phyloP scores from a whole-genome alignment of 2,888 invertebrate genomes.

The Acronicta leporina region DNA sequence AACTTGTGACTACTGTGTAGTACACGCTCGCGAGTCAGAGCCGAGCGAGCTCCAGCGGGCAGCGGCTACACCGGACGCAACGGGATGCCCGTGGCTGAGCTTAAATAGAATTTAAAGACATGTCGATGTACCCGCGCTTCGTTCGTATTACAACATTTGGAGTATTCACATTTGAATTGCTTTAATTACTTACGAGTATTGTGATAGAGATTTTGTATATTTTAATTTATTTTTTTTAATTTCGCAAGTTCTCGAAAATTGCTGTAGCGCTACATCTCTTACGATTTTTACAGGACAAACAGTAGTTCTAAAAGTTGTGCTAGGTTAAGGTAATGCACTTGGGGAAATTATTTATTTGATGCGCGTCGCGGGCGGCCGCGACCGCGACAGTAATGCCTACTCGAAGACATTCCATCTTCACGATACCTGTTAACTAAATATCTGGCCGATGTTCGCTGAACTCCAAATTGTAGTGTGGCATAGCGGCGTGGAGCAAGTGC shows the following conservation, averaged over 20 bases:
- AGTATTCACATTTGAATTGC: constrained; percentile 89
- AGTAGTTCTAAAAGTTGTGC: constrained; percentile 84
- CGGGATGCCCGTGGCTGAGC: constrained; percentile 54
- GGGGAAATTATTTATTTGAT: constrained; percentile 76
- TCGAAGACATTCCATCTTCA: constrained; percentile 81
- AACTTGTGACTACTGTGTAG: constrained; percentile 80
- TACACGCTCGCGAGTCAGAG: constrained; percentile 58
- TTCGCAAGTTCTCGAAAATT: constrained; percentile 85
- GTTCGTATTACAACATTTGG: constrained; percentile 85
- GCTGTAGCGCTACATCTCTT: constrained; percentile 85
- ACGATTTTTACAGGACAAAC: constrained; percentile 79
- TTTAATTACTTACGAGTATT: constrained; percentile 90
- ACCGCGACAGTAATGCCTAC: constrained; percentile 58
- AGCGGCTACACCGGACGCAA: constrained; percentile 26
- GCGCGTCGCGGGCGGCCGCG: constrained; percentile 56
- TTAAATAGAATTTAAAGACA: constrained; percentile 61
- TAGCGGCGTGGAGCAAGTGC: constrained; percentile 73
- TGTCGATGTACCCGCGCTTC: constrained; percentile 76
- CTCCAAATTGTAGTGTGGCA: constrained; percentile 69
- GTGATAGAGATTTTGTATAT: constrained; percentile 90
- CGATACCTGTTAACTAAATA: constrained; percentile 62
- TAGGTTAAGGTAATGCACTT: constrained; percentile 85
- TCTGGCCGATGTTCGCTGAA: constrained; percentile 64
- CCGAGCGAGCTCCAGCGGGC: background rate
- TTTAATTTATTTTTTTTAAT: constrained; percentile 89